A percentile compares a stretch with the other conserved stretches of the same genome.
Evolutionary conservation across 2,888 invertebrate species (phyloP).

Genomic region (Belgica antarctica): DNA sequence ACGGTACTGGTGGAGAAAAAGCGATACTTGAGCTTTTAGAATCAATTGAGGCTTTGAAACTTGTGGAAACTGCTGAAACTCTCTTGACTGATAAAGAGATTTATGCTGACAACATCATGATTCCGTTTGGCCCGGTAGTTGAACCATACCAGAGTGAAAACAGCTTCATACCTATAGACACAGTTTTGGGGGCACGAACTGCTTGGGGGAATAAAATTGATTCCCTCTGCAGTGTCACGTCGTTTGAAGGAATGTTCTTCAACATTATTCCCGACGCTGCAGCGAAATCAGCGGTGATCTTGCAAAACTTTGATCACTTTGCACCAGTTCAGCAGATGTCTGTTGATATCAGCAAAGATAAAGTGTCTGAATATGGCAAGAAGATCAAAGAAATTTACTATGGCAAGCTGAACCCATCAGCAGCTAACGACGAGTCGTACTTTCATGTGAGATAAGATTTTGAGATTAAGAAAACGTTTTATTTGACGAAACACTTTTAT

Average conservation of each 20-base stretch:
- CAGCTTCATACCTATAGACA: slow-evolving; percentile 49
- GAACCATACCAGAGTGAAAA: slow-evolving; percentile 52
- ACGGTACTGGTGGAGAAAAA: slow-evolving; percentile 51
- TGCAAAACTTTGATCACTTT: not conserved
- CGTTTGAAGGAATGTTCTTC: slow-evolving; percentile 52
- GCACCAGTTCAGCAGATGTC: not conserved
- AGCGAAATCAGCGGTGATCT: not conserved
- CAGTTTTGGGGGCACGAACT: slow-evolving; percentile 48
- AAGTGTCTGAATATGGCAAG: not conserved
- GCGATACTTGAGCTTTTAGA: slow-evolving; percentile 52
- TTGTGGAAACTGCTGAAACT: not conserved
- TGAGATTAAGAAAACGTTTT: not conserved
- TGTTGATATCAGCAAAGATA: not conserved
- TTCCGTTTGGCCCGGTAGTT: slow-evolving; percentile 51
- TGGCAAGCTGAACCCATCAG: not conserved
- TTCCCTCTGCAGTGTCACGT: slow-evolving; percentile 51
- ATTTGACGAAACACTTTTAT: slow-evolving; percentile 43
- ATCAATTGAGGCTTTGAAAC: slow-evolving; percentile 46
- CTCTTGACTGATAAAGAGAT: slow-evolving; percentile 6
- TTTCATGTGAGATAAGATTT: not conserved
- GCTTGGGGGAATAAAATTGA: slow-evolving; percentile 52
- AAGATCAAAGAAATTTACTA: slow-evolving; percentile 6
- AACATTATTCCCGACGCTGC: too few species aligned
- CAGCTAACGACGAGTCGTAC: too few species aligned
- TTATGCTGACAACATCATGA: not conserved